Evolutionary conservation across 2,797 vertebrate species (phyloP).

Genomic region (Chanos chanos): DNA sequence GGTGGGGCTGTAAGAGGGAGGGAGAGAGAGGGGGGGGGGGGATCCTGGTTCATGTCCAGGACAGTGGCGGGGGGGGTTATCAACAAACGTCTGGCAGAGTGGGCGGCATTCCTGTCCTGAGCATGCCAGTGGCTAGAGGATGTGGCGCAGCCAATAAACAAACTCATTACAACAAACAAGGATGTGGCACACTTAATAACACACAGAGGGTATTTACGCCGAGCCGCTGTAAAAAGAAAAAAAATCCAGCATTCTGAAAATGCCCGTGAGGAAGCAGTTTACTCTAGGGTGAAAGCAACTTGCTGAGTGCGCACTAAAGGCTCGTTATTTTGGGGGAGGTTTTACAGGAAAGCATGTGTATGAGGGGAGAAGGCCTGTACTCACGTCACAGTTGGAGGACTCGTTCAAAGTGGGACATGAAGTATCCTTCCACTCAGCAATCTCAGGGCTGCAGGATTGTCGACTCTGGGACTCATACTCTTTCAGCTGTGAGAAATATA

Average conservation of each 20-base stretch:
- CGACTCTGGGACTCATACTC: constrained; percentile 91
- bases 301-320: background rate
- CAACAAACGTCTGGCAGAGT: constrained; percentile 26
- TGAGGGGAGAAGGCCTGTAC: constrained; percentile 53
- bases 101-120: constrained; percentile 37
- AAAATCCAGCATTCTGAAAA: no score
- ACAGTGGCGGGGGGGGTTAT: constrained; percentile 34
- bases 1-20: background rate
- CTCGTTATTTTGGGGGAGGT: background rate
- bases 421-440: constrained; percentile 83
- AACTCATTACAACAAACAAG: constrained; percentile 39
- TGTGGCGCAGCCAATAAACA: constrained; percentile 33
- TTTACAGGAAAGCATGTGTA: background rate
- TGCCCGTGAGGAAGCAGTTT: background rate
- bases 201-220: constrained; percentile 13
- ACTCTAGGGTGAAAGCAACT: background rate
- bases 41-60: constrained; percentile 59
- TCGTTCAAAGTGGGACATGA: constrained; percentile 77
- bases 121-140: constrained; percentile 30
- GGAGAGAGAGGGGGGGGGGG: constrained; percentile 55
- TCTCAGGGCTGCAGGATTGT: constrained; percentile 71
- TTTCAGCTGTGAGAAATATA: constrained; percentile 90
- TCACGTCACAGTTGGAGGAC: constrained; percentile 82
- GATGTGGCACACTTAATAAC: constrained; percentile 17
- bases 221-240: background rate